Percentiles rank a stretch among this genome's conserved stretches.
Evolutionary conservation across 2,888 invertebrate genomes (phyloP).

Genomic region (Dione vanillae): DNA sequence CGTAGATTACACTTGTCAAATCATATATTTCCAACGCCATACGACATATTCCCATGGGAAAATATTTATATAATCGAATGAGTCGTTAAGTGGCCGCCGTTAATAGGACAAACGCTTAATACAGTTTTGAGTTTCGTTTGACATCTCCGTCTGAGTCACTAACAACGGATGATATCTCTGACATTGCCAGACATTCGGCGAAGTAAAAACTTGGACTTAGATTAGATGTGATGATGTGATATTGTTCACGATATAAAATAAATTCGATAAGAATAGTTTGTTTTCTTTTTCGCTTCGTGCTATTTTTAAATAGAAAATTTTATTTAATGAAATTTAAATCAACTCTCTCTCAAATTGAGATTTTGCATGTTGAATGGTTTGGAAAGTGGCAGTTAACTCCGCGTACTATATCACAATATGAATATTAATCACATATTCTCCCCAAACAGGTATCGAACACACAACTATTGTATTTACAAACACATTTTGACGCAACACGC

Average conservation of each 20-base stretch:
- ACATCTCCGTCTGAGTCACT: neutral
- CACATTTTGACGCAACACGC: no score
- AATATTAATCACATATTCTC: neutral
- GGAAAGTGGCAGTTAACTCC: neutral
- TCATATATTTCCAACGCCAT: neutral
- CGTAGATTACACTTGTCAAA: neutral
- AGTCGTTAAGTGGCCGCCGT: constrained; percentile 21
- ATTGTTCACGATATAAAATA: neutral
- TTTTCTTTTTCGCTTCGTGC: no score
- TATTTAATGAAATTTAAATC: neutral
- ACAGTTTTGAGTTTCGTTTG: constrained; percentile 9
- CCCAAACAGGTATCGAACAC: neutral
- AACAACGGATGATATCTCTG: constrained; percentile 3
- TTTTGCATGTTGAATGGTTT: neutral
- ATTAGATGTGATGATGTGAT: neutral
- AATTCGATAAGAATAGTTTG: no score
- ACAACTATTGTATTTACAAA: neutral
- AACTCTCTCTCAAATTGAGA: neutral
- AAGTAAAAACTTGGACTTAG: constrained; percentile 6
- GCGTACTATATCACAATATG: neutral
- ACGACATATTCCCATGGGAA: constrained; percentile 26
- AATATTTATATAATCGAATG: constrained; percentile 24
- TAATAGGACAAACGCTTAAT: constrained; percentile 18
- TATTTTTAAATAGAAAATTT: no score
- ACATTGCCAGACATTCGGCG: constrained; percentile 13